Base-by-base conservation (phyloP, 2,797 vertebrate genomes). In the Sphenodon punctatus region DNA sequence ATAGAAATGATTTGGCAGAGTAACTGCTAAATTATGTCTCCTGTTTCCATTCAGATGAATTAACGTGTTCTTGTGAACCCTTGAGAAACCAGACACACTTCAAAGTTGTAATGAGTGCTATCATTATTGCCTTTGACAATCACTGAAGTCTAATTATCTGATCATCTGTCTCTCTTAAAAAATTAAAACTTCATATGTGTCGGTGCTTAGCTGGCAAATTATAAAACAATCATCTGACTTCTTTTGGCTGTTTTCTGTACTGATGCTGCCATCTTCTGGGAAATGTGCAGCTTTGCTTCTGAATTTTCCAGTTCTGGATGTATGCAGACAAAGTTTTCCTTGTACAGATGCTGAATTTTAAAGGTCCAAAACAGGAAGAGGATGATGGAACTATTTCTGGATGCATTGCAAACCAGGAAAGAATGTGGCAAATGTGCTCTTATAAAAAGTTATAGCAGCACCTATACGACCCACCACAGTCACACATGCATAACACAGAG, bases 231-330 rank as follows among this genome's bases (percentile, higher is more conserved):
- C 88, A 90, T 90, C 82, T 61, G 1, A 43, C 46, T 17, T 53
- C 0, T 2, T 64, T 75, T 27, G 12, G 68, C n/a, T 84, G 6
- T 88, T 93, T 90, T 82, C 89, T 89, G 86, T 90, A 92, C 68
- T 82, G 81, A 88, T 86, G 93, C 89, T 93, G 93, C 93, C 94
- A 94, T 82, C 94, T 94, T 76, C 89, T 94, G 94, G 93, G 86
- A 76, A 82, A 77, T 81, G 20, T 3, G 67, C 55, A 77, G 61
- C 22, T 53, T 72, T 85, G 71, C 90, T 59, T 67, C 75, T 42
- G 43, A 32, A 75, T 51, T 66, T 82, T 79, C 73, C 56, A 30
- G 63, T 70, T 91, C 69, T 58, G n/a, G n/a, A n/a, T n/a, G n/a
- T n/a, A 70, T 30, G 48, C 20, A 49, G 78, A 82, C 67, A 48